Base-by-base conservation (phyloP, 2,113 vertebrate species). In the Corythornis cristatus region DNA sequence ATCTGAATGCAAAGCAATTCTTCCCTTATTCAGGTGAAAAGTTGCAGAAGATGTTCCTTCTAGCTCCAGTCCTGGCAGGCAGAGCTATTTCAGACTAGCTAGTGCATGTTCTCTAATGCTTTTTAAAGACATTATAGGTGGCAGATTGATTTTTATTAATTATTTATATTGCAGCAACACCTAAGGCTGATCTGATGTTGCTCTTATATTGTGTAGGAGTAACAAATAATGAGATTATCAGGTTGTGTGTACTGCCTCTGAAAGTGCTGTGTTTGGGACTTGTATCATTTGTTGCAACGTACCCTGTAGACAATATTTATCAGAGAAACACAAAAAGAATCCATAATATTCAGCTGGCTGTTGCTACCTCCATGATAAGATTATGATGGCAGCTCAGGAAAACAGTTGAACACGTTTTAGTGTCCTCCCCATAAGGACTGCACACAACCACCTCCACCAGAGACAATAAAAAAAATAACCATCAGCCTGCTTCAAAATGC, bases 111-210 rank as follows among this genome's bases (percentile, higher is more conserved):
- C 43, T 71, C 84, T 86, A 71, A 86, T 88, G 78, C 79, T 93
- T 89, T 92, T 93, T 93, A 95, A 96, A 93, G 89, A 83, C 53
- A 88, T 96, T 96, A 89, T 67, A 83, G 91, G 87, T 83, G 60
- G 43, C 91, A 86, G 89, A 86, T 93, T 95, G 87, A 88, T 91
- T 95, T 95, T 96, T 93, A 96, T 96, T 96, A 96, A 96, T 96
- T 95, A 95, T 93, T 95, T 93, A 79, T 72, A 61, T 65, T 67
- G 61, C 61, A 64, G 87, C 73, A 91, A 88, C 87, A 93, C 94
- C 93, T 93, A 92, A 91, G 94, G 95, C 93, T 93, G 94, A 83
- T 88, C 75, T 72, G 82, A 57, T 68, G 84, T 71, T 62, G 64
- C 67, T 95, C 40, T 83, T 91, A 51, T 37, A 64, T 51, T 74